These are phyloP conservation scores for Poeciliopsis paucimaculata DNA, from an alignment of 2,797 vertebrate species.

Conservation along the genomic window DNA sequence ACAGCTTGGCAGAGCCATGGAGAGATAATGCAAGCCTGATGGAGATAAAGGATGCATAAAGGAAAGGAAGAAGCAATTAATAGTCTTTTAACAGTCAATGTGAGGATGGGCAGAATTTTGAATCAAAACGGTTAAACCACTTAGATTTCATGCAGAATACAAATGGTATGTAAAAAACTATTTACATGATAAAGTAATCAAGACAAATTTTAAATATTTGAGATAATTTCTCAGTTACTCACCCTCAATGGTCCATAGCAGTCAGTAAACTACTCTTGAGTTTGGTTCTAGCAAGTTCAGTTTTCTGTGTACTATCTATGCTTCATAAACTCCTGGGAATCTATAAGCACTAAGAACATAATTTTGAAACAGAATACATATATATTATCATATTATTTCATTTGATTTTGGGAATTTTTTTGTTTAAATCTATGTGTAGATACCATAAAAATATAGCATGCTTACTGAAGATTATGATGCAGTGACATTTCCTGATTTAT, in stretches of 20 bases:
- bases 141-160: neutral
- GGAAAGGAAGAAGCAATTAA: neutral
- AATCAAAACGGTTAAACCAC: constrained; percentile 3
- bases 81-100: constrained; percentile 19
- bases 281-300: neutral
- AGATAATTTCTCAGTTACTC: constrained; percentile 4
- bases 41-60: neutral
- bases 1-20: neutral
- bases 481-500: neutral
- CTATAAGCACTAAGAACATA: neutral
- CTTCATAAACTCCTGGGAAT: neutral
- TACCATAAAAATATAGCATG: neutral
- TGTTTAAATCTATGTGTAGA: neutral
- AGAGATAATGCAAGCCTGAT: constrained; percentile 29
- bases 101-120: constrained; percentile 30
- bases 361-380: neutral
- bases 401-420: neutral
- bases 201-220: constrained; percentile 12
- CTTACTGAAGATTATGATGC: neutral
- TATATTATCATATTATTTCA: neutral
- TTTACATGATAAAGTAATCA: neutral
- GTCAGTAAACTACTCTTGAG: neutral
- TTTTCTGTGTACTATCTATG: neutral
- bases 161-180: constrained; percentile 9
- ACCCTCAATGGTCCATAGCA: neutral